Evolutionary conservation across 2,113 vertebrate species (phyloP), one percentile per base, ranked within the genome.

Genomic region (Dromaius novaehollandiae): DNA sequence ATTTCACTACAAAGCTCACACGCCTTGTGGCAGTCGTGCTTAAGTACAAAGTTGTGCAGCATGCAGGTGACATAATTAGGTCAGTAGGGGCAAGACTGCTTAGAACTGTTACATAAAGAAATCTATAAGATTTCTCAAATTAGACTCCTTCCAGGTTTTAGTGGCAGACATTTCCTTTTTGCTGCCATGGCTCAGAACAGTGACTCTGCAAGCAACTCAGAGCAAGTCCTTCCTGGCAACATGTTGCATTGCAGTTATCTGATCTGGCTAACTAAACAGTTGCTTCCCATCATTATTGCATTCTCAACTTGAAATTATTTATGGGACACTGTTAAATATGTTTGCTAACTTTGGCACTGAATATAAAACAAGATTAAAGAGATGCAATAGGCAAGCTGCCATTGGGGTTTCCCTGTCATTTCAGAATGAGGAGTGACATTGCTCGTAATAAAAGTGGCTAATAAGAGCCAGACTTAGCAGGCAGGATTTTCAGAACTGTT

Each of bases 21-120:
- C 53, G 86, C 88, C 92, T 68, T 11, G 8, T 94, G 95, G 96
- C 90, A 86, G n/a, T 88, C 82, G 71, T 95, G 74, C 93, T 76
- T 51, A 78, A 97, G 97, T 94, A 98, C 94, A 97, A 98, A 98
- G 98, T 89, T 73, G 63, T 95, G 84, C 93, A 22, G 93, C 96
- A 97, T 97, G 93, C 93, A 96, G 94, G 96, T 98, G 98, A 98
- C 98, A 98, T 98, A 99, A 99, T 99, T 98, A 98, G 98, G 98
- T 98, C 98, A 98, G 95, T 84, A 84, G 97, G 98, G 96, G 97
- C 96, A 98, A 93, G 93, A 95, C 91, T 95, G 95, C 95, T 96
- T 96, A 95, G 95, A 97, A 97, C 78, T 70, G 82, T 88, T 78
- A 86, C 40, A 84, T 81, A 85, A 96, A 93, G 71, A 93, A 96